Base-by-base conservation (phyloP, 2,113 vertebrate species). In the Labrus mixtus region DNA sequence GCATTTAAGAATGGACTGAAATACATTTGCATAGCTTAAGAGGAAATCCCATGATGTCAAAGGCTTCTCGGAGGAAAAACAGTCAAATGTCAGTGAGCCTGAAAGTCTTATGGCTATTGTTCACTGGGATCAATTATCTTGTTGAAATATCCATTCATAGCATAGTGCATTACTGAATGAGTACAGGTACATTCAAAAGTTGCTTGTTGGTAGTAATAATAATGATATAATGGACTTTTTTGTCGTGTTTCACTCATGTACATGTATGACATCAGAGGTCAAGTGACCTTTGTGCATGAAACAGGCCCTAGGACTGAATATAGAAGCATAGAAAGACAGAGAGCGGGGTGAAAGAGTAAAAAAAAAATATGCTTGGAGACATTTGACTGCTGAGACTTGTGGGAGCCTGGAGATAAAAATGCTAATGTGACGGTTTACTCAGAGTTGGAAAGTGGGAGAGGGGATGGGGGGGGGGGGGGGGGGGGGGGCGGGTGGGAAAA, bases 51-150 rank as follows among this genome's bases (percentile, higher is more conserved):
- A 76, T 93, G 94, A 91, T 92, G 94, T 97, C 95, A 86, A 93
- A 95, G 91, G 92, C 90, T 96, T 95, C 93, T 95, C 91, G 91
- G 93, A 94, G 93, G 94, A 95, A 84, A 94, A 95, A 94, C 93
- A 93, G 95, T 96, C 94, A 94, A 95, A 93, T 89, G 87, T 78
- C 83, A 77, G 86, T 71, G 79, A 91, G 86, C 67, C 59, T 76
- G 71, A 80, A 84, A 45, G 43, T 45, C 12, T 33, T 12, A 78
- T 50, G 82, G 79, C 74, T 76, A 66, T 63, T 76, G 73, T 70
- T 69, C 67, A 62, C 72, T 61, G 79, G 84, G 76, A 79, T 87
- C 81, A 84, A 72, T 86, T 85, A 84, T 72, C 66, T 73, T 85
- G 82, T 74, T 78, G 76, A 89, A 91, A 73, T 85, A 81, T 85